These are phyloP conservation scores for Ataeniobius toweri DNA, from an alignment of 2,797 vertebrate species.

Conservation along the genomic window DNA sequence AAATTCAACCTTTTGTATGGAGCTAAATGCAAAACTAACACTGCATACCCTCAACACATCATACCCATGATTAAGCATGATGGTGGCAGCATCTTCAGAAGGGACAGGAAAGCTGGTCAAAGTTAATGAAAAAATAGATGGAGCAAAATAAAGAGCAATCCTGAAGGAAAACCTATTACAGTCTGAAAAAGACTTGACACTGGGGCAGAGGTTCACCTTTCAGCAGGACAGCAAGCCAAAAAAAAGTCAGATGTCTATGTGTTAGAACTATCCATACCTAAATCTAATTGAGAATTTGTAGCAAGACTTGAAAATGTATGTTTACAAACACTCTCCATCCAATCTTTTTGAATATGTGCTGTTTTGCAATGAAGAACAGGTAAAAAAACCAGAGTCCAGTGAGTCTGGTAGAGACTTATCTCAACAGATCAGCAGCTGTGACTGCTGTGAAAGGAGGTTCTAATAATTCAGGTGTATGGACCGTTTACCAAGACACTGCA, in stretches of 20 bases:
- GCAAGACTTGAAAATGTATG: not conserved
- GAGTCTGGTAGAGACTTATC: not conserved
- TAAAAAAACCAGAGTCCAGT: not conserved
- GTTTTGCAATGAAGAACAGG: not conserved
- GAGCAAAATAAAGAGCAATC: no score
- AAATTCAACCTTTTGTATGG: no score
- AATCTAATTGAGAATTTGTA: not conserved
- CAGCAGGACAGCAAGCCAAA: not conserved
- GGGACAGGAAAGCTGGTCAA: not conserved
- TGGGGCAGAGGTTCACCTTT: not conserved
- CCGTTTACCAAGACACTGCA: not conserved
- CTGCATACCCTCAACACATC: not conserved
- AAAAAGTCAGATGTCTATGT: not conserved
- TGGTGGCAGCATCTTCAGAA: no score
- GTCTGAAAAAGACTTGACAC: not conserved
- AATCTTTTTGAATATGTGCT: not conserved
- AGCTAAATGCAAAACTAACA: no score
- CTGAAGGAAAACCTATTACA: not conserved
- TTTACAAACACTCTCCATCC: not conserved
- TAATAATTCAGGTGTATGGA: not conserved
- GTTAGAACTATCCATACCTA: not conserved
- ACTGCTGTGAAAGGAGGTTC: not conserved
- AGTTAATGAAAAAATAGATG: not conserved
- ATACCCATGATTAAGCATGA: not conserved
- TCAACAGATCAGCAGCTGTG: not conserved